Evolutionary conservation across 1,140 invertebrate genomes (phyloP).

Genomic region (Drosophila bifasciata): DNA sequence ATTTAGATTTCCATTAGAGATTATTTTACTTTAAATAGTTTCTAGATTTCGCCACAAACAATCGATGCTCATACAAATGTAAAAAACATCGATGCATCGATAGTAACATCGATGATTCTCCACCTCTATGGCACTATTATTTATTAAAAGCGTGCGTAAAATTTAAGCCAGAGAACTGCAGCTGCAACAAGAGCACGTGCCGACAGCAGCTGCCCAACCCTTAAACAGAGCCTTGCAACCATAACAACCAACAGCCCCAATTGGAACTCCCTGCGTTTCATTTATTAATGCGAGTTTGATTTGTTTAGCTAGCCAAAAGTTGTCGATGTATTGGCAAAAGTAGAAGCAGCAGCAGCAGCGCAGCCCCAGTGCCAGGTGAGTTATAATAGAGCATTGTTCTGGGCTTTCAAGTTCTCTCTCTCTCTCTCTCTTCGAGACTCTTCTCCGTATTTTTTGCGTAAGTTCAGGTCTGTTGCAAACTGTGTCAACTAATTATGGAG

Average conservation of each 20-base stretch:
- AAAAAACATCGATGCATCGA: too few relatives aligned
- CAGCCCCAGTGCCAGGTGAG: constrained; percentile 28
- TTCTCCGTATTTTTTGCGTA: constrained; percentile 32
- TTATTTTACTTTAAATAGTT: too few relatives aligned
- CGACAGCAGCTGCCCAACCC: neutral
- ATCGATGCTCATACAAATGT: too few relatives aligned
- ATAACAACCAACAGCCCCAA: neutral
- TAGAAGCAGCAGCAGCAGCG: constrained; percentile 1
- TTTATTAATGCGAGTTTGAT: constrained; percentile 19
- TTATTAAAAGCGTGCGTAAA: constrained; percentile 9
- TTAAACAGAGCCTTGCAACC: constrained; percentile 4
- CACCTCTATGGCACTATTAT: constrained; percentile 14
- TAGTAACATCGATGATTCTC: too few relatives aligned
- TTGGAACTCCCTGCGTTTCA: neutral
- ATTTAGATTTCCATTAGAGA: too few relatives aligned
- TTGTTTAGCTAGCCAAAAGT: constrained; percentile 23
- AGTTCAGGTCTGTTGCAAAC: constrained; percentile 41
- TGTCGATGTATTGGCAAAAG: constrained; percentile 33
- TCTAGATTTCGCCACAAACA: too few relatives aligned
- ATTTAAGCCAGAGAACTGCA: neutral
- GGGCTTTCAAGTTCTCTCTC: constrained; percentile 22
- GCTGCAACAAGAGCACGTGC: neutral
- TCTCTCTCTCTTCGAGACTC: constrained; percentile 18
- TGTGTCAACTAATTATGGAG: constrained; percentile 59
- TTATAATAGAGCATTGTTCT: constrained; percentile 3